These are phyloP conservation scores for Ischnus inquisitorius DNA, from an alignment of 2,888 invertebrate species.

Conservation along the genomic window DNA sequence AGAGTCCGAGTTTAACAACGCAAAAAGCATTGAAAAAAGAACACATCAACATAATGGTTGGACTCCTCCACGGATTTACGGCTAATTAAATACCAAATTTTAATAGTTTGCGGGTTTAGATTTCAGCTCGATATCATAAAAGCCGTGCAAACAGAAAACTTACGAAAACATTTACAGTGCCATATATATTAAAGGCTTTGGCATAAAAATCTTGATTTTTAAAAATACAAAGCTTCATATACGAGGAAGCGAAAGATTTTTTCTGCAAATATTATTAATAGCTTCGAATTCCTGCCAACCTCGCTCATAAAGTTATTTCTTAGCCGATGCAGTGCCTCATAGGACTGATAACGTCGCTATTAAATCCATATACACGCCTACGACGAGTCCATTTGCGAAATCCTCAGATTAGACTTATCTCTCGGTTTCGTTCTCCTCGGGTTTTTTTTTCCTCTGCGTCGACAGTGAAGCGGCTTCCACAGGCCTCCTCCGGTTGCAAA, in stretches of 20 bases:
- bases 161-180: too few species aligned
- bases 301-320: not conserved
- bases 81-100: too few species aligned
- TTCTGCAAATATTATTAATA: not conserved
- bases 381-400: constrained; percentile 24
- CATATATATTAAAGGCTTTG: too few species aligned
- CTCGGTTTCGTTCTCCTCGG: not conserved
- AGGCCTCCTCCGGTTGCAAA: constrained; percentile 12
- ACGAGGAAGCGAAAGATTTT: not conserved
- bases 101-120: too few species aligned
- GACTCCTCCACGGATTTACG: too few species aligned
- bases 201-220: too few species aligned
- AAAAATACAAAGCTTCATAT: too few species aligned
- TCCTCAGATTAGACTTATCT: constrained; percentile 36
- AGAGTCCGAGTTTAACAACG: too few species aligned
- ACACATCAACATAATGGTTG: too few species aligned
- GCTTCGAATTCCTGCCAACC: not conserved
- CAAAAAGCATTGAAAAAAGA: too few species aligned
- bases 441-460: not conserved
- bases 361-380: not conserved
- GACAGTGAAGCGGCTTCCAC: constrained; percentile 3
- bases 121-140: too few species aligned
- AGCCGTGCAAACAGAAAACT: too few species aligned
- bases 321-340: not conserved
- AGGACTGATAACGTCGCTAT: not conserved